A percentile compares a stretch with the other conserved stretches of the same genome.
Evolutionary conservation across 2,797 vertebrate species (phyloP).

Genomic region (Lemur catta): DNA sequence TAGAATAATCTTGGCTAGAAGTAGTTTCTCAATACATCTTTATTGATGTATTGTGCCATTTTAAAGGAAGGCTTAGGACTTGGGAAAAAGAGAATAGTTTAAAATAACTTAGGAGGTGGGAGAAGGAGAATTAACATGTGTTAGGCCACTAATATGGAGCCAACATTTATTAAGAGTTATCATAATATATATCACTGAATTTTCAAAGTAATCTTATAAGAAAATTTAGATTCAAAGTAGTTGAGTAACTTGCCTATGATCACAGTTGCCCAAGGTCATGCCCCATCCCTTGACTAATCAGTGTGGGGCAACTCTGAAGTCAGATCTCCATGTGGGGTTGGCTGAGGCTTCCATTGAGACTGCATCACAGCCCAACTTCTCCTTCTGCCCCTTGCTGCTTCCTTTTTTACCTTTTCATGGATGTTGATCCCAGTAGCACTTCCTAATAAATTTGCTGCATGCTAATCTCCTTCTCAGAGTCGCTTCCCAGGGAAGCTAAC

Average conservation of each 20-base stretch:
- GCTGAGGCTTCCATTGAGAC: not conserved
- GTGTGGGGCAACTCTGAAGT: not conserved
- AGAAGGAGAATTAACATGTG: not conserved
- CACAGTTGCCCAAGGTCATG: not conserved
- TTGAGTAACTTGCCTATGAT: not conserved
- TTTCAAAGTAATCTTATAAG: slow-evolving; percentile 7
- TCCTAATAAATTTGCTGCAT: not conserved
- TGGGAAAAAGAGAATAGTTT: not conserved
- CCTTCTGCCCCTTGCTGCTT: not conserved
- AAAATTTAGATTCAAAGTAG: not conserved
- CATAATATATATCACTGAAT: not conserved
- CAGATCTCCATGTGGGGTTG: not conserved
- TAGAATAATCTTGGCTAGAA: not conserved
- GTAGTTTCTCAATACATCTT: not conserved
- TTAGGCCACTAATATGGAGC: not conserved
- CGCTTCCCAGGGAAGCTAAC: not conserved
- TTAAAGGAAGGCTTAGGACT: not conserved
- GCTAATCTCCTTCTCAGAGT: not conserved
- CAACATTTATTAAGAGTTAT: not conserved
- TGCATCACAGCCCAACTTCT: not conserved
- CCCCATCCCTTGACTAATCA: not conserved
- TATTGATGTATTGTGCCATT: not conserved
- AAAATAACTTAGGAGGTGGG: not conserved
- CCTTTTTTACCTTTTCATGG: not conserved
- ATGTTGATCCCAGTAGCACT: not conserved